These are phyloP conservation scores for Lepeophtheirus salmonis DNA, from an alignment of 1,140 invertebrate species.

Conservation along the genomic window DNA sequence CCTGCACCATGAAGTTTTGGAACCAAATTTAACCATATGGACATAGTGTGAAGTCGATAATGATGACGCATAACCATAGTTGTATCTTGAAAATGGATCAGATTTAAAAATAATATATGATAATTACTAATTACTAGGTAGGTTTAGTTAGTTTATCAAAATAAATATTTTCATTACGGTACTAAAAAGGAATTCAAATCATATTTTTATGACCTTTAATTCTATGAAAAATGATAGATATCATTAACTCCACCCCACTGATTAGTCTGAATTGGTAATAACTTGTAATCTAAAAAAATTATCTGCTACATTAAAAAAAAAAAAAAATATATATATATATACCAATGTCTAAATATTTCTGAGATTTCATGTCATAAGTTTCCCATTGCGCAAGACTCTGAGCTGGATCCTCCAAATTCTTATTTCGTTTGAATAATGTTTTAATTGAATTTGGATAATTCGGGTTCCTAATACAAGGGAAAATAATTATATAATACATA, in stretches of 20 bases:
- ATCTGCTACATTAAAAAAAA: too few relatives aligned
- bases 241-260: too few relatives aligned
- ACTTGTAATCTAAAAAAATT: too few relatives aligned
- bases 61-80: neutral
- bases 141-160: too few relatives aligned
- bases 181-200: too few relatives aligned
- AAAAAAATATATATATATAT: too few relatives aligned
- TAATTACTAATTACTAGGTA: too few relatives aligned
- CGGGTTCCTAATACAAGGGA: slow-evolving; percentile 11
- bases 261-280: too few relatives aligned
- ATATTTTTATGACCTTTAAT: too few relatives aligned
- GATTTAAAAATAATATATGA: neutral
- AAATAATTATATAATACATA: neutral
- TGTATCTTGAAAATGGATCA: slow-evolving; percentile 3
- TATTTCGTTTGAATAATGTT: neutral
- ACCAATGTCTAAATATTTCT: slow-evolving; percentile 13
- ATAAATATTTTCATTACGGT: too few relatives aligned
- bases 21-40: slow-evolving; percentile 13
- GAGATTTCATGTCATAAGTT: slow-evolving; percentile 1
- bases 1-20: slow-evolving; percentile 13
- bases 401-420: neutral
- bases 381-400: neutral
- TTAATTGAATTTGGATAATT: neutral
- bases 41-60: slow-evolving; percentile 10
- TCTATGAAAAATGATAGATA: too few relatives aligned